Conservation (phyloP, 2,113 vertebrate species). For the Meles meles region DNA sequence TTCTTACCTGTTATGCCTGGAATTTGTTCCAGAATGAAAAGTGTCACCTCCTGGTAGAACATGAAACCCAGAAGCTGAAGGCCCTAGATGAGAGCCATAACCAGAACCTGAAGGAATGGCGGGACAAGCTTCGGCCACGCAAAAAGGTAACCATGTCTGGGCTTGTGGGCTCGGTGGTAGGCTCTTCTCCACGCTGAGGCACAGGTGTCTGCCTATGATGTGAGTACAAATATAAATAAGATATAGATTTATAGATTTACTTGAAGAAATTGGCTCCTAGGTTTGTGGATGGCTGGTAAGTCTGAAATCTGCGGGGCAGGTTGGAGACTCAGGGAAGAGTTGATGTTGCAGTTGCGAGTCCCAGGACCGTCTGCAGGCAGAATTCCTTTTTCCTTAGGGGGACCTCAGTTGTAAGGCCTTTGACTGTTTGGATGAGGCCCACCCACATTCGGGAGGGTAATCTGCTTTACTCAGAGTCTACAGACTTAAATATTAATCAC, state of each 20-base stretch:
- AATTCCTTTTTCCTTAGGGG: neutral
- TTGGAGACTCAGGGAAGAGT: neutral
- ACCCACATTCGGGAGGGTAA: neutral
- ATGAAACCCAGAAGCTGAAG: slow-evolving; percentile 95
- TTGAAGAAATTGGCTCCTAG: neutral
- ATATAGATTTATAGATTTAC: neutral
- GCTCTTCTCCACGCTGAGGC: neutral
- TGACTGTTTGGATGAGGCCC: neutral
- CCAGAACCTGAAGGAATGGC: slow-evolving; percentile 93
- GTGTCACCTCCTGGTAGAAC: slow-evolving; percentile 95
- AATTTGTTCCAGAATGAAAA: slow-evolving; percentile 92
- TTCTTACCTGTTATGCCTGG: neutral
- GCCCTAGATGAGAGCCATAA: slow-evolving; percentile 92
- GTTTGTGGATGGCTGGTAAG: neutral
- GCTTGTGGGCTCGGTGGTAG: neutral
- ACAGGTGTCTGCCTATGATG: neutral
- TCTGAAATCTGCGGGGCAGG: neutral
- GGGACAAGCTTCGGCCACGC: slow-evolving; percentile 90
- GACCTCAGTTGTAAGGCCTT: neutral
- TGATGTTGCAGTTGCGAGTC: neutral
- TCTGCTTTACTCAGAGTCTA: neutral
- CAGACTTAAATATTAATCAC: neutral
- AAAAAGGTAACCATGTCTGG: slow-evolving; percentile 85
- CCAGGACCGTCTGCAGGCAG: neutral
- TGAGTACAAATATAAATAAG: neutral